Base-by-base conservation (phyloP, 2,888 invertebrate genomes). In the Drosophila stalkeri region DNA sequence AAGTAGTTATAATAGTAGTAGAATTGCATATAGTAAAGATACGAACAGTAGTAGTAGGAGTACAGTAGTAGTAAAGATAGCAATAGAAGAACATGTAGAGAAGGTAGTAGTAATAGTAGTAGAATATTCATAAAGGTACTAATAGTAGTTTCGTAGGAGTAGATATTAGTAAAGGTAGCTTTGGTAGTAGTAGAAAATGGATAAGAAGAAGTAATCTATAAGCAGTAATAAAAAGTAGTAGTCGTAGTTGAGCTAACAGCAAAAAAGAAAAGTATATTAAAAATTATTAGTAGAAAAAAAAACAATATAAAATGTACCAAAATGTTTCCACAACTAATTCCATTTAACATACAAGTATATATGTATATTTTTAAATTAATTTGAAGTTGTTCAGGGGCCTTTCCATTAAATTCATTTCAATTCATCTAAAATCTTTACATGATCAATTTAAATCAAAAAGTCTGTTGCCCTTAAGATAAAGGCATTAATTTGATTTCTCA, bases 401-500 rank as follows among this genome's bases (percentile, higher is more conserved):
- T 33, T 18, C 12, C 33, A n/a, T 2, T 18, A 33, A 51, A 49
- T 11, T 12, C 1, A 27, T n/a, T 31, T 2, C 49, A 9, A 14
- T 39, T 39, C 0, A 39, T 16, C 6, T 39, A 14, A 39, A 39
- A 5, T 16, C 6, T 39, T 39, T 2, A 6, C n/a, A 33, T 2
- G 1, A 7, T 12, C 11, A 8, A 51, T 51, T 51, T 35, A 51
- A 51, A 33, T 51, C 2, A 11, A n/a, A 31, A n/a, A 18, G 6
- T 35, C 51, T 18, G 33, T 35, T 35, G 51, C 51, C 51, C 51
- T 51, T 51, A 51, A 8, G 18, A 18, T 35, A 20, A 4, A 2
- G 8, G 3, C 18, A 35, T 51, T 51, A 35, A 35, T 51, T 35
- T 20, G 46, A 33, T 23, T 59, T 60, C 41, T 51, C 20, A 23